Conservation (phyloP, 2,888 invertebrate genomes). For the Tachina grossa region DNA sequence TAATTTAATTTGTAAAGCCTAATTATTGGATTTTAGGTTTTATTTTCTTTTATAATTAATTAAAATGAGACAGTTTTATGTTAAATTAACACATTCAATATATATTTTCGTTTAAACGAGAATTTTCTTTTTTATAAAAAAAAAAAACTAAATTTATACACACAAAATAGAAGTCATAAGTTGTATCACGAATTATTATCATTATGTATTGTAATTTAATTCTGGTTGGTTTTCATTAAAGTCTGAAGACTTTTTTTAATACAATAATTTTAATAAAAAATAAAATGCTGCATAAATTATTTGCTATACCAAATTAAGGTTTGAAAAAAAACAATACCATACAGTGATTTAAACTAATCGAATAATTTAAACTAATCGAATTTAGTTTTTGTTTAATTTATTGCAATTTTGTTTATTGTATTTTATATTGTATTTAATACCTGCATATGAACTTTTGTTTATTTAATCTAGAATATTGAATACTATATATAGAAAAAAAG, state of each 20-base stretch:
- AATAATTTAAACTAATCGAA: not conserved
- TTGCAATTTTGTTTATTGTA: constrained; percentile 19
- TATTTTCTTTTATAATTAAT: constrained; percentile 51
- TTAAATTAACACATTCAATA: constrained; percentile 52
- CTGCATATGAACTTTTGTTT: constrained; percentile 26
- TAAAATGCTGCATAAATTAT: not conserved
- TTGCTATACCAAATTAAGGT: not conserved
- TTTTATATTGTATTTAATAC: constrained; percentile 21
- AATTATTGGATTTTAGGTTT: constrained; percentile 58
- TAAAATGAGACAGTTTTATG: constrained; percentile 46
- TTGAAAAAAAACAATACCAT: not conserved
- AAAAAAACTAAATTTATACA: constrained; percentile 51
- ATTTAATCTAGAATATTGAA: constrained; percentile 25
- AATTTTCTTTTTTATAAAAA: constrained; percentile 50
- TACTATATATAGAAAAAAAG: constrained; percentile 7
- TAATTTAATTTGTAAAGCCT: constrained; percentile 61
- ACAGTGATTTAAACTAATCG: not conserved
- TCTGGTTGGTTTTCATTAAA: constrained; percentile 46
- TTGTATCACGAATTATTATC: constrained; percentile 55
- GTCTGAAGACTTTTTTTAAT: not conserved
- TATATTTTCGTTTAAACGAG: constrained; percentile 51
- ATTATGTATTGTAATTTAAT: constrained; percentile 13
- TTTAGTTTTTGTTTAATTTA: constrained; percentile 10
- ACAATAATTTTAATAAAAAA: constrained; percentile 1
- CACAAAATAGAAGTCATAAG: constrained; percentile 55